A percentile compares a stretch with the other conserved stretches of the same genome.
Conservation (phyloP, 2,797 vertebrate genomes). For the Eulemur coronatus region DNA sequence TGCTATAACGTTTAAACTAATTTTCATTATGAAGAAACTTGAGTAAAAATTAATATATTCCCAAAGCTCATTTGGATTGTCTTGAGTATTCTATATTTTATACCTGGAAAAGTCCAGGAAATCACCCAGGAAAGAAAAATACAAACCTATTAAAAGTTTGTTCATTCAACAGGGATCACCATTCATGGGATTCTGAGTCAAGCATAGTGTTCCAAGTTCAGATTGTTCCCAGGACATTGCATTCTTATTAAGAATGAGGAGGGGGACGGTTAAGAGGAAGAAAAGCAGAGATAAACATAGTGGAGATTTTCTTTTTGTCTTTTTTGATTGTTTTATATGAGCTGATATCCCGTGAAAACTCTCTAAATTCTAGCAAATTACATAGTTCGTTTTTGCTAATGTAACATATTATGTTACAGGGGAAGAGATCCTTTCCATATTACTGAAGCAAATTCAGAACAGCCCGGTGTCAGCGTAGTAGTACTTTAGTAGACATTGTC, state of each 20-base stretch:
- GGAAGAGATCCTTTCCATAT: not conserved
- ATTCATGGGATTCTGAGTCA: not conserved
- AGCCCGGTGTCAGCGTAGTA: not conserved
- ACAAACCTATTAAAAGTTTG: not conserved
- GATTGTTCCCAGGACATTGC: not conserved
- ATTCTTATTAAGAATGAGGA: not conserved
- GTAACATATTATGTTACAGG: not conserved
- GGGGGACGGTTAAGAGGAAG: rapidly evolving
- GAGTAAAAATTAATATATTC: not conserved
- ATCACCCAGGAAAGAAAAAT: not conserved
- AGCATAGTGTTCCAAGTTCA: not conserved
- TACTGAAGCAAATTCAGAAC: not conserved
- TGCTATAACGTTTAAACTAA: not conserved
- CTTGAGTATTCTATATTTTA: not conserved
- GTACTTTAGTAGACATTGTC: not conserved
- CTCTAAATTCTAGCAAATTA: not conserved
- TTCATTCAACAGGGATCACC: not conserved
- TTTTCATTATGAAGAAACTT: not conserved
- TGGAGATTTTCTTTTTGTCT: not conserved
- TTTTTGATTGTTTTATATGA: not conserved
- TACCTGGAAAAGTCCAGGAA: not conserved
- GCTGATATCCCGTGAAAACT: not conserved
- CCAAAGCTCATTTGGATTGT: not conserved
- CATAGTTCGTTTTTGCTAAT: not conserved
- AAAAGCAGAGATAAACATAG: not conserved